phyloP scores from a whole-genome alignment of 2,888 invertebrate genomes.

The Zhuqinia jingwanae region DNA sequence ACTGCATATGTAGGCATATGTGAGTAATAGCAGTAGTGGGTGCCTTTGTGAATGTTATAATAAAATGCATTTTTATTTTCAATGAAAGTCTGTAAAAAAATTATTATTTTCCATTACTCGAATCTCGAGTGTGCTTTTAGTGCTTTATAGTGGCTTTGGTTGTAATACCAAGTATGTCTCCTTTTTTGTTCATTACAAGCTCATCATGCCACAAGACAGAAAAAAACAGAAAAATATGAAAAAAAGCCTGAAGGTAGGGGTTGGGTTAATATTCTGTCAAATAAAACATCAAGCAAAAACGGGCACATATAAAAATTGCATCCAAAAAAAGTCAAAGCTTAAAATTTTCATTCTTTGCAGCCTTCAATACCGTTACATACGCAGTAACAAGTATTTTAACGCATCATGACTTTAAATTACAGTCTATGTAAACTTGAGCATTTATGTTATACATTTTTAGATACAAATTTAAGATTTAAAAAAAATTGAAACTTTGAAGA shows the following conservation, averaged over 20 bases:
- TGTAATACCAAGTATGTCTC: neutral
- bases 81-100: no score
- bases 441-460: no score
- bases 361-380: neutral
- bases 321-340: slow-evolving; percentile 10
- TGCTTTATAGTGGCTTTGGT: no score
- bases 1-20: no score
- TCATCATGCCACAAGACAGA: neutral
- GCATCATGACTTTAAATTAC: no score
- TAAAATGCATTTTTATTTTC: neutral
- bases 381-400: neutral
- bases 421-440: no score
- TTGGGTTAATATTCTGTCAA: slow-evolving; percentile 40
- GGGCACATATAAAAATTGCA: neutral
- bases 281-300: neutral
- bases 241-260: slow-evolving; percentile 62
- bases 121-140: no score
- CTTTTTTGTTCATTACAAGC: slow-evolving; percentile 48
- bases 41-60: neutral
- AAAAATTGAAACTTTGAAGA: no score
- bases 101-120: neutral
- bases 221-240: no score
- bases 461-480: no score
- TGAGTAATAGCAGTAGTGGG: no score
- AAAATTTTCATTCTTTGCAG: neutral